Conservation (phyloP, 2,797 vertebrate genomes). For the Momotus momota region DNA sequence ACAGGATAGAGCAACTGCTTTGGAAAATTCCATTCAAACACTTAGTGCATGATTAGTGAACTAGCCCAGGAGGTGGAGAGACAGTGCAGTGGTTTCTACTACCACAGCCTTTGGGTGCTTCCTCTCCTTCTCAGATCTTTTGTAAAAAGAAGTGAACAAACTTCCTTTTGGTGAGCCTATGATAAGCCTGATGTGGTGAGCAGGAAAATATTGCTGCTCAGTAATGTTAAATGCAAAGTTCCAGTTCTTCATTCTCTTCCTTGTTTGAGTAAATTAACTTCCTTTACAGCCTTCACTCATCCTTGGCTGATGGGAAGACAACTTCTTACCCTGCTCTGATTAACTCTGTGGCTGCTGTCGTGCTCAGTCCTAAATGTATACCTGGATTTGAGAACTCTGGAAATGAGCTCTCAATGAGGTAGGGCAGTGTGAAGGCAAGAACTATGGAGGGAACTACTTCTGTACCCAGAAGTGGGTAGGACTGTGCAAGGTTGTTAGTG, state of each 20-base stretch:
- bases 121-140: background rate
- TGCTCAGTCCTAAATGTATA: background rate
- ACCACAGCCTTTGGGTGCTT: background rate
- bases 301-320: background rate
- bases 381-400: background rate
- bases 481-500: background rate
- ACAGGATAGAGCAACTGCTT: background rate
- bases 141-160: background rate
- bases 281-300: background rate
- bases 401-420: background rate
- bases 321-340: background rate
- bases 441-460: background rate
- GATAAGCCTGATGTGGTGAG: background rate
- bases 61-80: background rate
- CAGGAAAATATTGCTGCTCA: background rate
- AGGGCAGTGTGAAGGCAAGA: background rate
- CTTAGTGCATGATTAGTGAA: accelerated
- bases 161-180: background rate
- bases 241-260: background rate
- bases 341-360: background rate
- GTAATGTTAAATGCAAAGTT: background rate
- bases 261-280: background rate
- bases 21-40: background rate
- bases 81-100: background rate
- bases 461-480: background rate